Evolutionary conservation across 2,113 vertebrate species (phyloP), one percentile per base, ranked within the genome.

Genomic region (Felis chaus): DNA sequence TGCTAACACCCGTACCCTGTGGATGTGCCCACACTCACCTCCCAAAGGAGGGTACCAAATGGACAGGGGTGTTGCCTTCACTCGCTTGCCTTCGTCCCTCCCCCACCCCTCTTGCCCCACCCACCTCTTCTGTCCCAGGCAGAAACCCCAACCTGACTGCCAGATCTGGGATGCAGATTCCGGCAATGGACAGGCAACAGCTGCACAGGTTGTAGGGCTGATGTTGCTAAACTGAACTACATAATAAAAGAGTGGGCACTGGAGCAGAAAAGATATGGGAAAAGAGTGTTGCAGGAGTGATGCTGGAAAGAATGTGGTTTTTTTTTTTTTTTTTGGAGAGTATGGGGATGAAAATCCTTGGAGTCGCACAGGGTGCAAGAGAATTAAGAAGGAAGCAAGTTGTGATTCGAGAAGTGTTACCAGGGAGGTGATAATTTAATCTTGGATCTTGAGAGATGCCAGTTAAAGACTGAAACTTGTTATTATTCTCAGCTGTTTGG

Each of bases 381-480:
- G 39, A 74, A 29, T 29, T 31, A 61, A 85, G 79, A 61, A 61
- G 71, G 21, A 61, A n/a, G 66, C 18, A 31, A 65, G 88, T 31
- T 25, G 45, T 71, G 79, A 87, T 50, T 87, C 7, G 16, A 74
- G 73, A 79, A 21, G 27, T 39, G 33, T 48, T 57, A 57, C 16
- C 36, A 15, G n/a, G 41, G 50, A 68, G 92, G 33, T 66, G 21
- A 15, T 78, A 36, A 48, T 41, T 61, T 84, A 39, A 89, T 85
- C 55, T 89, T 57, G 63, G 29, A 71, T 83, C 83, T 86, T 69
- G 19, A 92, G 88, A 86, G 31, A 57, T 9, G 25, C 16, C 83
- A 36, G 21, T 78, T 53, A 19, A 81, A 81, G 14, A 55, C 0
- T 10, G 57, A 83, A 68, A 1, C 6, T 94, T 74, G 21, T 45